Percentiles rank a stretch among this genome's conserved stretches.
Conservation (phyloP, 2,797 vertebrate genomes). For the Toxotes lorentzi region DNA sequence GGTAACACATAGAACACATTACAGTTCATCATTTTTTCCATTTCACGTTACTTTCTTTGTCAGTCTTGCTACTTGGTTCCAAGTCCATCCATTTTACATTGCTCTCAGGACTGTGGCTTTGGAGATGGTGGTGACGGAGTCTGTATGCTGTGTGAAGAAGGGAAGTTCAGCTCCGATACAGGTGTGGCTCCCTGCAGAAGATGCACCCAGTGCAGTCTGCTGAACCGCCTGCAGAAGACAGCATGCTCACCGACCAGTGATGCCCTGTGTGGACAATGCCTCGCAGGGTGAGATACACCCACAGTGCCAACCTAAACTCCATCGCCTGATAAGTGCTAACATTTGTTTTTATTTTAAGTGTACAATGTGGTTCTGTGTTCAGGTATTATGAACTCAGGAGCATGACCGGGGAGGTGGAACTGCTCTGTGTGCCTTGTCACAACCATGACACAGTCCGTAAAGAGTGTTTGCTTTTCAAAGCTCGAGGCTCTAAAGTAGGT, state of each 20-base stretch:
- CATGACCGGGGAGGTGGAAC: constrained; percentile 69
- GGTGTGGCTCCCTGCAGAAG: constrained; percentile 70
- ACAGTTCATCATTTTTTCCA: not conserved
- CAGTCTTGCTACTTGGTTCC: not conserved
- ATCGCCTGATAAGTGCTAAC: not conserved
- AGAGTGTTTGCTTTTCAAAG: constrained; percentile 61
- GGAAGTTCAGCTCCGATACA: constrained; percentile 67
- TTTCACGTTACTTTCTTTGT: not conserved
- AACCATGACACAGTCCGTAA: constrained; percentile 48
- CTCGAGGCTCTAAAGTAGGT: constrained; percentile 49
- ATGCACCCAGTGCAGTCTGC: constrained; percentile 72
- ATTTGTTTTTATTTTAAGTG: not conserved
- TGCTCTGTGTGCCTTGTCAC: constrained; percentile 70
- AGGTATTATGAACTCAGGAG: constrained; percentile 77
- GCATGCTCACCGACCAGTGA: constrained; percentile 53
- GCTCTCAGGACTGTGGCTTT: constrained; percentile 77
- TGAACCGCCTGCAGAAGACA: constrained; percentile 66
- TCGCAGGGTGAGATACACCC: constrained; percentile 54
- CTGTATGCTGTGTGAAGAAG: constrained; percentile 63
- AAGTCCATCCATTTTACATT: not conserved
- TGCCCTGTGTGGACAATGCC: constrained; percentile 66
- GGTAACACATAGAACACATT: constrained; percentile 38
- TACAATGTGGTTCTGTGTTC: constrained; percentile 23
- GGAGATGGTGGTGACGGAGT: constrained; percentile 66
- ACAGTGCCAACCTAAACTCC: not conserved